These are phyloP conservation scores for Leptura quadrifasciata DNA, from an alignment of 2,888 invertebrate genomes.

Conservation along the genomic window DNA sequence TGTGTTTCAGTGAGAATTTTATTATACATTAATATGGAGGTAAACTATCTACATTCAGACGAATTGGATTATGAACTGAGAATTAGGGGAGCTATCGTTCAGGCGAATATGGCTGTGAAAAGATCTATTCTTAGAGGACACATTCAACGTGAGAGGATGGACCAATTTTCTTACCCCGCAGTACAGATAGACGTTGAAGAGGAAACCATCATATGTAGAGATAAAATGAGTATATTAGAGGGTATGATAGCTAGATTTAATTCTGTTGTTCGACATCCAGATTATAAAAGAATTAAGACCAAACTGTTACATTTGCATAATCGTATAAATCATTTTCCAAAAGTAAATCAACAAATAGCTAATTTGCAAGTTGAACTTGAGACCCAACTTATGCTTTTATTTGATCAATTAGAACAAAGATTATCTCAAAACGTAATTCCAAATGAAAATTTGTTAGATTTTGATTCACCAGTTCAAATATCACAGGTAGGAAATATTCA, in stretches of 20 bases:
- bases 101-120: not conserved
- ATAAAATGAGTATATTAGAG: not conserved
- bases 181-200: not conserved
- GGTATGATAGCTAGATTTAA: not conserved
- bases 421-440: not conserved
- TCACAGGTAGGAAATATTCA: not conserved
- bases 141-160: not conserved
- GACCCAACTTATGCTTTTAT: not conserved
- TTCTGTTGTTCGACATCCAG: not conserved
- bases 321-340: not conserved
- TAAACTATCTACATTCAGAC: not conserved
- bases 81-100: not conserved
- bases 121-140: not conserved
- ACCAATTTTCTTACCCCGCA: not conserved
- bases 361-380: not conserved
- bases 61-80: constrained; percentile 1
- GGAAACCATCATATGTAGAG: not conserved
- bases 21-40: not conserved
- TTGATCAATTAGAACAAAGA: not conserved
- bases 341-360: not conserved
- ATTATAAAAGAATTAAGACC: not conserved
- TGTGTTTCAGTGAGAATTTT: not conserved
- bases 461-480: not conserved
- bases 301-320: constrained; percentile 4
- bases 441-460: not conserved